Evolutionary conservation across 1,140 invertebrate genomes (phyloP), one percentile per base, ranked within the genome.

Genomic region (Triops longicaudatus): DNA sequence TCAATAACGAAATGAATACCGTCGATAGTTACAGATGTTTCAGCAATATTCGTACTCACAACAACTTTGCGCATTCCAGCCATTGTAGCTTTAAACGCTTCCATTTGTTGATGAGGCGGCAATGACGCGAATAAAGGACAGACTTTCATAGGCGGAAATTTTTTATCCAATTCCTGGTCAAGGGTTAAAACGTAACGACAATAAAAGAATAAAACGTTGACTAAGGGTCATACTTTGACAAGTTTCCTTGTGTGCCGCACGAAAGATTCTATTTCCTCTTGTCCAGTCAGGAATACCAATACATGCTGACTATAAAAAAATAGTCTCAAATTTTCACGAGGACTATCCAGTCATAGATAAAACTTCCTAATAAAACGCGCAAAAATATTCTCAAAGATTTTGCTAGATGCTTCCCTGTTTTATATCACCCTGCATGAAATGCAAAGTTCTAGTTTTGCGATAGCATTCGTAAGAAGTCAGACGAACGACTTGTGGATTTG

Each of bases 31-130:
- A 99, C 88, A 7, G 96, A 98, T 1, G 96, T 97, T 86, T 98
- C 98, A 4, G 98, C 98, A 78, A 99, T 94, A 84, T 99, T 99
- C 27, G 98, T 99, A n/a, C 95, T 90, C 73, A 99, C 85, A 79
- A 99, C 91, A 17, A 99, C 90, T 86, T 98, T 98, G 44, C 97
- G 85, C 27, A 87, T 87, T 76, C 89, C 91, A 14, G 84, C 81
- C 14, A 89, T 86, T 2, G 90, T 87, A 7, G 89, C 85, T 79
- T 88, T 85, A 82, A 96, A 95, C 12, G 92, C 93, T 81, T 91
- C 89, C 79, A 94, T 83, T 84, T 97, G 94, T 80, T 91, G 89
- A 26, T 88, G 85, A 22, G 90, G 88, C 3, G 93, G 89, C 76
- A 97, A 83, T 28, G 94, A 90, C 1, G 95, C 91, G 85, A 96